Base-by-base conservation (phyloP, 2,113 vertebrate genomes). In the Rhegmatorhina hoffmannsi region DNA sequence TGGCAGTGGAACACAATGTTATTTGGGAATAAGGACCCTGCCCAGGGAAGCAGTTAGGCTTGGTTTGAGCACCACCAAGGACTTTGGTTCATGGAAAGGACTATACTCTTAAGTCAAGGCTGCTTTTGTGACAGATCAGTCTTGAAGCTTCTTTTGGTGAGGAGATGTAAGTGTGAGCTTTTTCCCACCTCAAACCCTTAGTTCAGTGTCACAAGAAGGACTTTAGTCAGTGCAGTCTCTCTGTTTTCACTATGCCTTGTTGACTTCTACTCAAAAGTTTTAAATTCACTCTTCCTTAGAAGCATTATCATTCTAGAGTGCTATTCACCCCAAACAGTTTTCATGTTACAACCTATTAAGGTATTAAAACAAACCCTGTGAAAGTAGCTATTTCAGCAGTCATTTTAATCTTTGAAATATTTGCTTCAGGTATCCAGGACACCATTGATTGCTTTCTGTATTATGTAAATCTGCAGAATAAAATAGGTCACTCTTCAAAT, bases 401-500 rank as follows among this genome's bases (percentile, higher is more conserved):
- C 46, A 91, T 96, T 97, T 97, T 94, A 89, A 89, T 95, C 72
- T 95, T 94, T 92, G 92, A 92, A 94, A 92, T 91, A 84, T 92
- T 95, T 78, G 66, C 62, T 93, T 59, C 47, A 66, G 85, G 63
- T 90, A 92, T 85, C 75, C 84, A 70, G 94, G 78, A 83, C 64
- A 67, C 84, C 1, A 2, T 53, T 95, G 83, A 90, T 94, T 96
- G 70, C 84, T 95, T 94, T 56, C 49, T 94, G 77, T 92, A 76
- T 89, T 95, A 95, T 97, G 89, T 94, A 96, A 98, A 96, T 95
- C 87, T 89, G 80, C 21, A 80, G 90, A 83, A 95, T 85, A 97
- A 97, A 97, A 96, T 95, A 95, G 96, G 96, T 97, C 97, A 97
- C 76, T 89, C 85, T 84, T 94, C 76, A 95, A 72, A 96, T 69